Base-by-base conservation (phyloP, 2,113 vertebrate genomes). In the Hepsetus odoe region DNA sequence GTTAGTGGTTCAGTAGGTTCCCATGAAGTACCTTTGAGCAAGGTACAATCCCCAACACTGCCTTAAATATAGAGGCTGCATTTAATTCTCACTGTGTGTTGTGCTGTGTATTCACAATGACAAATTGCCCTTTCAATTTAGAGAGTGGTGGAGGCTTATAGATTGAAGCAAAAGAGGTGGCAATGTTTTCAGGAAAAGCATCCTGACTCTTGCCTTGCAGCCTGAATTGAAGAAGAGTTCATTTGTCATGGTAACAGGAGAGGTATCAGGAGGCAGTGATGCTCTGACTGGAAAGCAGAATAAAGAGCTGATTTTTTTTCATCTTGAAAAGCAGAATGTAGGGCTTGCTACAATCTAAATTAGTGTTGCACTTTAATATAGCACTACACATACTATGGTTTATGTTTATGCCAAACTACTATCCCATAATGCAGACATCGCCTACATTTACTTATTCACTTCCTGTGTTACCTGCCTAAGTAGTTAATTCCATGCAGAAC, bases 201-300 rank as follows among this genome's bases (percentile, higher is more conserved):
- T 68, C 51, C 74, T 68, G 71, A 67, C 62, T 71, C 42, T 49
- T 49, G 64, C 66, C 62, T 58, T 44, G 35, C 33, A 33, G 70
- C 42, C 69, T 73, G 40, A 74, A 74, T 69, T 30, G 26, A 77
- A 82, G 82, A 84, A 84, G 79, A 88, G 82, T 87, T 79, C 83
- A 82, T 88, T 89, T 28, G 87, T 86, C 87, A 88, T 90, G 87
- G 88, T 85, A 90, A 90, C 88, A 24, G 72, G 40, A 46, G 59
- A 65, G 80, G 58, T 78, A 55, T 40, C 62, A 44, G 55, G 53
- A 42, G 16, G 62, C n/a, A 59, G 75, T 77, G 44, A 28, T 59
- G 61, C 35, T 33, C 82, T 79, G 28, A 42, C 67, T 58, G 24
- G 66, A 65, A 56, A 26, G 35, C 38, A 11, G 30, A 14, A n/a